Evolutionary conservation across 2,797 vertebrate species (phyloP).

Genomic region (Lepus townsendii): DNA sequence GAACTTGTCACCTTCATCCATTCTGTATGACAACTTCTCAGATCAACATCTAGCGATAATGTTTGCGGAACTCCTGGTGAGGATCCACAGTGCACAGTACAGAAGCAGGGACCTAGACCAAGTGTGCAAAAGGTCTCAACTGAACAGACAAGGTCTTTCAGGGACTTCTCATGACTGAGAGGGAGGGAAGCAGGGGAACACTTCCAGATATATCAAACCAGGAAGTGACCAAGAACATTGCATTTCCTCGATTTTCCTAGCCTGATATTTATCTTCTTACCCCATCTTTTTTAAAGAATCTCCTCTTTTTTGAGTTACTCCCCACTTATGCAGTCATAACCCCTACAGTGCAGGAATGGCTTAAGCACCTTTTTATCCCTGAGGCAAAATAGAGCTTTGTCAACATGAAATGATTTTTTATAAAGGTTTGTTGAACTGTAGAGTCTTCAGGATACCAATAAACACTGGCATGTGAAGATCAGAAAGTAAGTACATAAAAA

Average conservation of each 20-base stretch:
- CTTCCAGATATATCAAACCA: not conserved
- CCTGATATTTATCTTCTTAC: not conserved
- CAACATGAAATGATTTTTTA: not conserved
- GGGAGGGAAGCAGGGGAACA: not conserved
- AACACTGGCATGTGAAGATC: not conserved
- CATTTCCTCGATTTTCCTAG: not conserved
- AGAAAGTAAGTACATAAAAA: not conserved
- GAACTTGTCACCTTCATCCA: not conserved
- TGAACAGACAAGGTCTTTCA: not conserved
- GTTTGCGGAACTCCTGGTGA: not conserved
- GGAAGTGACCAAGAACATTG: not conserved
- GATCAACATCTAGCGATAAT: not conserved
- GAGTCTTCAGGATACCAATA: not conserved
- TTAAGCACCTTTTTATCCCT: conserved; percentile 4
- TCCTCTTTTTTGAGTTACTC: not conserved
- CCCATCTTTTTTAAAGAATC: not conserved
- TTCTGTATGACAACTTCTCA: not conserved
- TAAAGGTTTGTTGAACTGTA: not conserved
- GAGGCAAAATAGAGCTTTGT: not conserved
- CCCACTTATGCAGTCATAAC: not conserved
- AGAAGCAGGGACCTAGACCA: not conserved
- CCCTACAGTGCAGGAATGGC: not conserved
- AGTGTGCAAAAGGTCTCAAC: not conserved
- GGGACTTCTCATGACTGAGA: not conserved
- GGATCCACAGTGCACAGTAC: not conserved